A percentile compares a stretch with the other conserved stretches of the same genome.
Evolutionary conservation across 2,888 invertebrate species (phyloP).

Genomic region (Itoplectis maculator): DNA sequence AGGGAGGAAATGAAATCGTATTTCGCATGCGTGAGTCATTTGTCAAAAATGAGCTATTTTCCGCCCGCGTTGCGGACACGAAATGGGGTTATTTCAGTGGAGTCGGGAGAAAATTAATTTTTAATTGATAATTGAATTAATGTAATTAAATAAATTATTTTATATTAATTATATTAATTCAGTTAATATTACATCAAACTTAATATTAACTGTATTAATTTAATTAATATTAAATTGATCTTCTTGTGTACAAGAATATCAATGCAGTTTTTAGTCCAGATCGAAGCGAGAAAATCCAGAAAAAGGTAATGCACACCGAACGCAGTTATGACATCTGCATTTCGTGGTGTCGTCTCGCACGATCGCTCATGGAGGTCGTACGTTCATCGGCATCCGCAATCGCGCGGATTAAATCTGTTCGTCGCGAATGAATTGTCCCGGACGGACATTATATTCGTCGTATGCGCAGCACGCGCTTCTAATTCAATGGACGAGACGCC

Average conservation of each 20-base stretch:
- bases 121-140: too few relatives aligned
- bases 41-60: too few relatives aligned
- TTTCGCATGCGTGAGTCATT: too few relatives aligned
- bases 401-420: slow-evolving; percentile 21
- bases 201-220: too few relatives aligned
- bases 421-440: slow-evolving; percentile 40
- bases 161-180: neutral
- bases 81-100: too few relatives aligned
- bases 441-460: slow-evolving; percentile 37
- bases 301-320: slow-evolving; percentile 32
- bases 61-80: too few relatives aligned
- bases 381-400: slow-evolving; percentile 38
- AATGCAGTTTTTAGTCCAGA: too few relatives aligned
- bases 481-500: slow-evolving; percentile 37
- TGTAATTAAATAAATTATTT: too few relatives aligned
- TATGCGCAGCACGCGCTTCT: slow-evolving; percentile 27
- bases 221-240: too few relatives aligned
- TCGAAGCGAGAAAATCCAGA: neutral
- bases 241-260: too few relatives aligned
- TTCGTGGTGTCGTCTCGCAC: slow-evolving; percentile 24
- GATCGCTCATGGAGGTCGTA: slow-evolving; percentile 29
- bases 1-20: too few relatives aligned
- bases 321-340: slow-evolving; percentile 46
- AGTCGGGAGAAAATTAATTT: too few relatives aligned
- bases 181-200: neutral